These are phyloP conservation scores for Mimas tiliae DNA, from an alignment of 2,888 invertebrate genomes.

Conservation along the genomic window DNA sequence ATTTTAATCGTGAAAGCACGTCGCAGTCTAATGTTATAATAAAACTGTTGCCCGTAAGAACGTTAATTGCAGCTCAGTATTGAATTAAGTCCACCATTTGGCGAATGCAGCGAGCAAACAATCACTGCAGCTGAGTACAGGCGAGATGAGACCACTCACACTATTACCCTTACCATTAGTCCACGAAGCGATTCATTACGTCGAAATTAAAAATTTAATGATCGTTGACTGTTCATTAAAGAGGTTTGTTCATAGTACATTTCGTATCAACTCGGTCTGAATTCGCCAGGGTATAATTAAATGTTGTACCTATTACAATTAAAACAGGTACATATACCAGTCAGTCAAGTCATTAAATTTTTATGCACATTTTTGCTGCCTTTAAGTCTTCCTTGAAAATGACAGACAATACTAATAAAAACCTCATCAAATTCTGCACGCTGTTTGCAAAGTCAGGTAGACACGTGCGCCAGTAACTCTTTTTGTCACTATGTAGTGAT, in stretches of 20 bases:
- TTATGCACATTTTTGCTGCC: too few relatives aligned
- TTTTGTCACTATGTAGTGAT: too few relatives aligned
- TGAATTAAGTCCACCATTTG: conserved; percentile 53
- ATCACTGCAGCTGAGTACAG: conserved; percentile 33
- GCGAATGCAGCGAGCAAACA: conserved; percentile 43
- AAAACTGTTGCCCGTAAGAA: too few relatives aligned
- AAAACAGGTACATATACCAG: too few relatives aligned
- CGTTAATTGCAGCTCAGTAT: conserved; percentile 51
- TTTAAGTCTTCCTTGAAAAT: too few relatives aligned
- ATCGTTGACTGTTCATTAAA: neutral
- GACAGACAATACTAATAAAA: too few relatives aligned
- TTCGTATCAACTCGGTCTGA: neutral
- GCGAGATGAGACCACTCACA: neutral
- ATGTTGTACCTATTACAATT: neutral
- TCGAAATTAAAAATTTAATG: neutral
- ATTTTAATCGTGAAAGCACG: neutral
- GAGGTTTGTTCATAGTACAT: neutral
- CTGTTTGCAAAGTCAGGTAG: too few relatives aligned
- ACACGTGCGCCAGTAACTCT: too few relatives aligned
- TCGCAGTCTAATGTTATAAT: too few relatives aligned
- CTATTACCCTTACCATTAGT: neutral
- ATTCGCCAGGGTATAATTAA: neutral
- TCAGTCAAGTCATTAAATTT: too few relatives aligned
- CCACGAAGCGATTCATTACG: neutral
- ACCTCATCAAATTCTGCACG: too few relatives aligned